Evolutionary conservation across 2,888 invertebrate species (phyloP).

Genomic region (Orthosia cruda): DNA sequence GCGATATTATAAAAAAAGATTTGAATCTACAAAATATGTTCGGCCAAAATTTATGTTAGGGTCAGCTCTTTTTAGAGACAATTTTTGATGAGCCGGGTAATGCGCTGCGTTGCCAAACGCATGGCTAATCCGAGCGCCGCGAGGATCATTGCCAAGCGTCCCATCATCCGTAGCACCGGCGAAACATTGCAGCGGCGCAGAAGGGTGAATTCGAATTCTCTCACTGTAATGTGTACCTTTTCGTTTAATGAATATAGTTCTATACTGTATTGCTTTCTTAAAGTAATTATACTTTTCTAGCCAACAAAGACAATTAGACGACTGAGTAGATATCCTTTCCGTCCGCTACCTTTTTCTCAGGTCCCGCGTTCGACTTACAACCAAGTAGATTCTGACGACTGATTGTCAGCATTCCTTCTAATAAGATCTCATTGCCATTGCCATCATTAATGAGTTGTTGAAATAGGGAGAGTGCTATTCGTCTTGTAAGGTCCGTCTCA

Average conservation of each 20-base stretch:
- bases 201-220: too few relatives aligned
- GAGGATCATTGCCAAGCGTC: too few relatives aligned
- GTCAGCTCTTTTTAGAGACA: not conserved
- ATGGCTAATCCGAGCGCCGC: too few relatives aligned
- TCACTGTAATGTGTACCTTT: too few relatives aligned
- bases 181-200: not conserved
- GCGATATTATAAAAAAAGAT: not conserved
- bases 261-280: not conserved
- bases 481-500: too few relatives aligned
- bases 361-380: not conserved
- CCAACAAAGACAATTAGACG: not conserved
- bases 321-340: not conserved
- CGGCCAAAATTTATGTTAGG: not conserved
- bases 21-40: not conserved
- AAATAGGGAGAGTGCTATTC: too few relatives aligned
- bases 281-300: not conserved
- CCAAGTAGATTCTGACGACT: not conserved
- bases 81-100: not conserved
- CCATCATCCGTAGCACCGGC: not conserved
- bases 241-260: not conserved
- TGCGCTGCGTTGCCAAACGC: not conserved
- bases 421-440: too few relatives aligned
- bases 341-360: not conserved
- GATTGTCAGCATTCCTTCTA: too few relatives aligned
- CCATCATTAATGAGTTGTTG: too few relatives aligned